These are phyloP conservation scores for Pygoscelis antarcticus DNA, from an alignment of 2,113 vertebrate species.

Conservation along the genomic window DNA sequence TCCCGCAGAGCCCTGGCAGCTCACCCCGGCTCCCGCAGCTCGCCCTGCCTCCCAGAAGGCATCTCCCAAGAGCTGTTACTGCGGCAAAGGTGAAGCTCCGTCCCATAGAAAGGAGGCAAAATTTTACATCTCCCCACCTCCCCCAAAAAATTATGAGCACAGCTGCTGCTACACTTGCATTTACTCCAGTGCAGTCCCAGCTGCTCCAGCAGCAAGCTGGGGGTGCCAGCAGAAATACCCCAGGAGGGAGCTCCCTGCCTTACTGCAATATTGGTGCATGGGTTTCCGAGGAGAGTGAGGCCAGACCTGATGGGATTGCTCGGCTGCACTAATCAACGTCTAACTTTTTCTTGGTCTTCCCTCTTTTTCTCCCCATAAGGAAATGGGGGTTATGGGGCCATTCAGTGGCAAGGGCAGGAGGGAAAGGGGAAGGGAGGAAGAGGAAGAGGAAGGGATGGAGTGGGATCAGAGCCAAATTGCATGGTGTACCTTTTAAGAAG, in stretches of 20 bases:
- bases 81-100: not conserved
- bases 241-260: not conserved
- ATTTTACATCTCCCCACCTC: not conserved
- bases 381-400: not conserved
- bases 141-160: rapidly evolving
- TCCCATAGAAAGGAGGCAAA: not conserved
- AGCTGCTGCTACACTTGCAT: not conserved
- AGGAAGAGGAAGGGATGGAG: not conserved
- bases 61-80: not conserved
- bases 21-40: not conserved
- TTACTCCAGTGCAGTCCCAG: not conserved
- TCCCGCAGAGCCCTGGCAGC: conserved; percentile 3
- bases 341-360: not conserved
- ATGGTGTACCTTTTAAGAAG: not conserved
- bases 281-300: not conserved
- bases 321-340: not conserved
- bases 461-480: not conserved
- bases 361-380: not conserved
- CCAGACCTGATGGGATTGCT: not conserved
- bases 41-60: not conserved
- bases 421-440: not conserved
- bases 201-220: not conserved
- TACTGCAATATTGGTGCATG: not conserved
- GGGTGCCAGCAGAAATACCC: not conserved
- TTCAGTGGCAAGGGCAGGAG: not conserved